Percentiles rank a stretch among this genome's conserved stretches.
Evolutionary conservation across 2,113 vertebrate genomes (phyloP).

Genomic region (Bubo scandiacus): DNA sequence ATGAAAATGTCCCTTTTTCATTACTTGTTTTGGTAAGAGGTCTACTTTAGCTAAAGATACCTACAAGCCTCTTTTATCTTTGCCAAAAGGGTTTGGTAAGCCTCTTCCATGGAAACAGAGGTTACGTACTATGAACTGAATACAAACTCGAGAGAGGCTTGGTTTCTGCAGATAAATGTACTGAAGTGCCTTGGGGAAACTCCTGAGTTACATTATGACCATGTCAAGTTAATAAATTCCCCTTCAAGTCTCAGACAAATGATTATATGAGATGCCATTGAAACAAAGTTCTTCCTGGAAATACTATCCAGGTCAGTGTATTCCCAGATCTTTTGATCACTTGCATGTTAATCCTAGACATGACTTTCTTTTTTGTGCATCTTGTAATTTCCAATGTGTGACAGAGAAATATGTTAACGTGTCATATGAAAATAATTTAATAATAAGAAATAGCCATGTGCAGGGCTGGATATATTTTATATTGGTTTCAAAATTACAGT

Average conservation of each 20-base stretch:
- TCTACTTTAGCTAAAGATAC: neutral
- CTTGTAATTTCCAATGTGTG: neutral
- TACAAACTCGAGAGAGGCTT: neutral
- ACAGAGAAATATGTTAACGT: neutral
- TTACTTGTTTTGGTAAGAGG: neutral
- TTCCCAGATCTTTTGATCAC: neutral
- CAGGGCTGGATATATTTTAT: neutral
- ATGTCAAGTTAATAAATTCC: neutral
- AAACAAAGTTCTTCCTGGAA: neutral
- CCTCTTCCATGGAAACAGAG: neutral
- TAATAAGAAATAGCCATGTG: neutral
- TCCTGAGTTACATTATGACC: neutral
- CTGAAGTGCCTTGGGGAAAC: neutral
- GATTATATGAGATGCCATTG: neutral
- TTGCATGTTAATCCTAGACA: neutral
- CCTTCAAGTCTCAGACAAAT: neutral
- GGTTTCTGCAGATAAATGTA: neutral
- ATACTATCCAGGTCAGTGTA: neutral
- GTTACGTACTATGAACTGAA: neutral
- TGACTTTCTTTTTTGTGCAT: neutral
- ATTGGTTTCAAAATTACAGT: neutral
- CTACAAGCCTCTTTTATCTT: neutral
- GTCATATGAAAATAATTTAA: neutral
- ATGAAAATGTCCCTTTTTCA: neutral
- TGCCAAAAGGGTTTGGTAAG: neutral